Evolutionary conservation across 1,140 invertebrate genomes (phyloP).

Genomic region (Anoplophora glabripennis): DNA sequence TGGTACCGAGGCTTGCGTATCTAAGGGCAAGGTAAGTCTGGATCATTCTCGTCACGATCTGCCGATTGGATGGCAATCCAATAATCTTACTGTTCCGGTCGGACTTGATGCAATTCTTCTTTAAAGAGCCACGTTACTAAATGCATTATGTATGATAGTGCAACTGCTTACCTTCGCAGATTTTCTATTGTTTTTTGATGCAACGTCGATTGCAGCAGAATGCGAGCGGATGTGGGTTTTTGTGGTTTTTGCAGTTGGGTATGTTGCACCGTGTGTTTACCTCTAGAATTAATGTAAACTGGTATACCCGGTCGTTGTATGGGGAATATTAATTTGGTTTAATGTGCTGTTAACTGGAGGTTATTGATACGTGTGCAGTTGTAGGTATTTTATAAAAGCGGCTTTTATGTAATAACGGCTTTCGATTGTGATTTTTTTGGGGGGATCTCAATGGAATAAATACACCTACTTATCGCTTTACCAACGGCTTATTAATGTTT

Average conservation of each 20-base stretch:
- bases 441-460: neutral
- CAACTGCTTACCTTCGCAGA: conserved; percentile 22
- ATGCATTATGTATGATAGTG: conserved; percentile 36
- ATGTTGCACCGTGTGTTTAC: conserved; percentile 28
- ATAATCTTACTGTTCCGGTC: conserved; percentile 44
- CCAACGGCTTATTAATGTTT: too few relatives aligned
- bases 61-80: conserved; percentile 40
- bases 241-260: conserved; percentile 23
- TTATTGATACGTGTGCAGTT: conserved; percentile 1
- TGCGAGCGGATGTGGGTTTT: conserved; percentile 30
- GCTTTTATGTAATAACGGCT: too few relatives aligned
- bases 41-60: conserved; percentile 41
- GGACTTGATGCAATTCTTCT: conserved; percentile 37
- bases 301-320: conserved; percentile 18
- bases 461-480: conserved; percentile 10
- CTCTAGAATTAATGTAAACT: conserved; percentile 31
- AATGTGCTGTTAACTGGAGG: conserved; percentile 17
- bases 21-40: conserved; percentile 36
- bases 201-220: conserved; percentile 10
- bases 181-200: conserved; percentile 35
- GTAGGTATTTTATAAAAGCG: neutral
- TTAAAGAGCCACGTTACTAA: conserved; percentile 29
- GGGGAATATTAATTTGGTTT: conserved; percentile 5
- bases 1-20: neutral
- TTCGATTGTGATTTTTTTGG: too few relatives aligned